Percentiles rank a stretch among this genome's conserved stretches.
Evolutionary conservation across 2,797 vertebrate genomes (phyloP).

Genomic region (Huso huso): DNA sequence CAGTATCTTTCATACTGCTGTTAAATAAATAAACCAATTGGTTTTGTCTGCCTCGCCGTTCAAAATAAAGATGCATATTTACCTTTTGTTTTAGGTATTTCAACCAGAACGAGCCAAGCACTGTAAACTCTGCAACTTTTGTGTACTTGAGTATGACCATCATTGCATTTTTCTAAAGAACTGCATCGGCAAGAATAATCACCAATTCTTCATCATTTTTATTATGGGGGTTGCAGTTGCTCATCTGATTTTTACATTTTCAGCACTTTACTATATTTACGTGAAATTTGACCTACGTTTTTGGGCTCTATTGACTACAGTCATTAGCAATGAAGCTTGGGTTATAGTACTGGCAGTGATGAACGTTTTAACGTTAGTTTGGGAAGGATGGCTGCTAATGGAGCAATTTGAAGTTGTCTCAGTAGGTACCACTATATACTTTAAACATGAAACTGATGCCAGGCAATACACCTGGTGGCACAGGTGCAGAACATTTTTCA

Average conservation of each 20-base stretch:
- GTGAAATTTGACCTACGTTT: conserved; percentile 19
- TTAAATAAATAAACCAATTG: too few species aligned
- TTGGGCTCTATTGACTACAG: conserved; percentile 30
- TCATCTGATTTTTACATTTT: conserved; percentile 55
- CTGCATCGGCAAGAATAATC: conserved; percentile 61
- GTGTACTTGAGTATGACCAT: conserved; percentile 67
- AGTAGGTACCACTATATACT: conserved; percentile 57
- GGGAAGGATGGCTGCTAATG: conserved; percentile 61
- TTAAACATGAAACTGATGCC: conserved; percentile 30
- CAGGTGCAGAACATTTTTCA: conserved; percentile 39
- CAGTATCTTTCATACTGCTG: too few species aligned
- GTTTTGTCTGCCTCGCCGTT: too few species aligned
- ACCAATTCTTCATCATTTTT: conserved; percentile 62
- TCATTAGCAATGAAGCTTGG: conserved; percentile 56
- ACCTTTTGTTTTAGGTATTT: conserved; percentile 46
- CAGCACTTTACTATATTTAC: conserved; percentile 44
- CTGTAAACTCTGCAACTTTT: conserved; percentile 65
- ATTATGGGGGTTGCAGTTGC: conserved; percentile 52
- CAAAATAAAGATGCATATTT: not conserved
- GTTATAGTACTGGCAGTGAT: conserved; percentile 50
- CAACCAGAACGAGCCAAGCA: conserved; percentile 61
- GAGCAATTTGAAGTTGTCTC: conserved; percentile 61
- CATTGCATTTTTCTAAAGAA: conserved; percentile 72
- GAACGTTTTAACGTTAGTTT: conserved; percentile 54
- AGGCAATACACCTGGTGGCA: conserved; percentile 38